A percentile compares a stretch with the other conserved stretches of the same genome.
Evolutionary conservation across 1,140 invertebrate genomes (phyloP).

Genomic region (Whitmania pigra): DNA sequence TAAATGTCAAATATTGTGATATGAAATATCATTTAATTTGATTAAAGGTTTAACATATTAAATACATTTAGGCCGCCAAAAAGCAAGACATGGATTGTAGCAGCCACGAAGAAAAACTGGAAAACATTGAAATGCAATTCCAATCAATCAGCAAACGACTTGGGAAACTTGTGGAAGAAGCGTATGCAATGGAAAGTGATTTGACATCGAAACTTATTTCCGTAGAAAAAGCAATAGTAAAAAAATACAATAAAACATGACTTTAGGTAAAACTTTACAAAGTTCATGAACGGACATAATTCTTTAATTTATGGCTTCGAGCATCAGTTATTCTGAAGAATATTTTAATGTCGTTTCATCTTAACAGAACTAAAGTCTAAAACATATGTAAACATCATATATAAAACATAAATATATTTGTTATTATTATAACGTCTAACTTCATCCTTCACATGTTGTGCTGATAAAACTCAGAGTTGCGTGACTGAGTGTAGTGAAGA

Average conservation of each 20-base stretch:
- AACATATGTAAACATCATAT: too few relatives aligned
- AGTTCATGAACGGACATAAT: background rate
- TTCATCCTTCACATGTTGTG: background rate
- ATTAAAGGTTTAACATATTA: background rate
- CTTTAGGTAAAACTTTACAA: background rate
- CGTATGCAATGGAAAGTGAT: slow-evolving; percentile 59
- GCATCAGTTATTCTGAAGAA: background rate
- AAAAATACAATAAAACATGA: background rate
- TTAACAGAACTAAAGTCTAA: background rate
- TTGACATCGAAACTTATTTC: slow-evolving; percentile 52
- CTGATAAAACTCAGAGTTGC: background rate
- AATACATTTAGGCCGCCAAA: slow-evolving; percentile 27
- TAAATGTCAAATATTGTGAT: background rate
- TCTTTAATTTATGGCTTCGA: background rate
- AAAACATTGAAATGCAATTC: slow-evolving; percentile 45
- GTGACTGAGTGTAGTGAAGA: background rate
- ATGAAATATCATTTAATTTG: background rate
- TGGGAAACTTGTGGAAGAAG: slow-evolving; percentile 61
- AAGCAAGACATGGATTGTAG: slow-evolving; percentile 42
- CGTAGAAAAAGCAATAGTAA: slow-evolving; percentile 37
- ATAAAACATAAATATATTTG: too few relatives aligned
- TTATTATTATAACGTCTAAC: too few relatives aligned
- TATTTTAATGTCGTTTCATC: background rate
- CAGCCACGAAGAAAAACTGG: slow-evolving; percentile 45
- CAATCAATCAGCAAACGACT: slow-evolving; percentile 60